phyloP scores from a whole-genome alignment of 2,797 vertebrate genomes.

The Microtus californicus region DNA sequence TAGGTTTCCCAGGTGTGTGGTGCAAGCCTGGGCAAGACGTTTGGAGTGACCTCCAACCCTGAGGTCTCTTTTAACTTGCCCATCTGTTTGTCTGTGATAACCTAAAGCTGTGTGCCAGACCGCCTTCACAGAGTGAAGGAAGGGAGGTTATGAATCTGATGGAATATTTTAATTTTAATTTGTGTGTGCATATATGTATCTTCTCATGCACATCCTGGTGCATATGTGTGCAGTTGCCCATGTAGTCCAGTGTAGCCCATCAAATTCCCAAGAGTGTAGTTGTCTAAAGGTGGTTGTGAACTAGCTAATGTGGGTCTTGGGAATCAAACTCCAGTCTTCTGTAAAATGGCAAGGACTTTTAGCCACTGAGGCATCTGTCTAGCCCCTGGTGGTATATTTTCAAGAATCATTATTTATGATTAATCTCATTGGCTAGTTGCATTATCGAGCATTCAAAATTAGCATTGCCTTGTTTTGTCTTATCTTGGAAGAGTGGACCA shows the following conservation, averaged over 20 bases:
- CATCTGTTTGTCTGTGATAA: neutral
- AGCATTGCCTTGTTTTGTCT: neutral
- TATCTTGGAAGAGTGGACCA: neutral
- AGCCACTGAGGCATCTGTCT: neutral
- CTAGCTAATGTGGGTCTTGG: neutral
- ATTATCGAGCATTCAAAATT: neutral
- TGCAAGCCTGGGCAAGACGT: neutral
- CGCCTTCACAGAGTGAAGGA: neutral
- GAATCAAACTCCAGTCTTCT: neutral
- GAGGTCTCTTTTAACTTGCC: neutral
- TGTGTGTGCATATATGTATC: neutral
- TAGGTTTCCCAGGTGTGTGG: neutral
- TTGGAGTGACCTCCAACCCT: neutral
- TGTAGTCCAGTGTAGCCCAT: neutral
- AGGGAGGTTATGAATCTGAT: neutral
- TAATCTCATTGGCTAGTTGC: neutral
- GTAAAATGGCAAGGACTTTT: neutral
- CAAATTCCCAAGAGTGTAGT: neutral
- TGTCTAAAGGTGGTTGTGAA: neutral
- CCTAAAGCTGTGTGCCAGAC: neutral
- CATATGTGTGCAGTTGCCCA: neutral
- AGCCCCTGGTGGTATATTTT: neutral
- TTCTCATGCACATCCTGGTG: neutral
- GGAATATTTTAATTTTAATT: neutral
- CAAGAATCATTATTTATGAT: slow-evolving; percentile 4